These are phyloP conservation scores for Orycteropus afer DNA, from an alignment of 2,113 vertebrate genomes.

Conservation along the genomic window DNA sequence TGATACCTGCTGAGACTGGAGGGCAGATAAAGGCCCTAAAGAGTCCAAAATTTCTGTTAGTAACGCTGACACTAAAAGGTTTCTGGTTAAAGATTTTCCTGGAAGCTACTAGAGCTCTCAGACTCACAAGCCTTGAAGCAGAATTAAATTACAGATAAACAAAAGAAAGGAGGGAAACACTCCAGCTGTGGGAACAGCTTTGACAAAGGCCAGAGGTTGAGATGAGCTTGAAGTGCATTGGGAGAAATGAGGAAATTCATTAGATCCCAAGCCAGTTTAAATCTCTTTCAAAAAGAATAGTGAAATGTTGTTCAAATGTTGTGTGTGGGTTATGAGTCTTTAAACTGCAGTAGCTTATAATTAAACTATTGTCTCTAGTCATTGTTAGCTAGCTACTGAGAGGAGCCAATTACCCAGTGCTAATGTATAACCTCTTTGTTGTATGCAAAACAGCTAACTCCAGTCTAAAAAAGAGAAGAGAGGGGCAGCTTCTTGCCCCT, in stretches of 20 bases:
- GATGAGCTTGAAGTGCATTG: conserved; percentile 9
- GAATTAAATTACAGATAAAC: conserved; percentile 52
- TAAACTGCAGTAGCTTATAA: conserved; percentile 66
- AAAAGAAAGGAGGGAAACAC: conserved; percentile 14
- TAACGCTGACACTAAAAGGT: too few species aligned
- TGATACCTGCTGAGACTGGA: too few species aligned
- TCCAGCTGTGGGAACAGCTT: conserved; percentile 58
- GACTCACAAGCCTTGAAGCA: too few species aligned
- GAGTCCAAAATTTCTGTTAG: too few species aligned
- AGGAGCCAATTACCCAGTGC: conserved; percentile 65
- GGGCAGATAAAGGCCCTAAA: too few species aligned
- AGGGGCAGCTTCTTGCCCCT: conserved; percentile 45
- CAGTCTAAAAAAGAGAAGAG: conserved; percentile 46
- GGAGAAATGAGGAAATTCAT: conserved; percentile 44
- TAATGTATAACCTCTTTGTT: conserved; percentile 79
- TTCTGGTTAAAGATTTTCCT: too few species aligned
- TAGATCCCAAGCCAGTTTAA: conserved; percentile 41
- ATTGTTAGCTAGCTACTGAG: conserved; percentile 66
- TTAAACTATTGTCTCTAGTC: conserved; percentile 69
- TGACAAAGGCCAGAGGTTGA: conserved; percentile 44
- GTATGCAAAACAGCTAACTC: conserved; percentile 69
- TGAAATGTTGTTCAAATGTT: conserved; percentile 66
- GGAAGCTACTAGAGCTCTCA: too few species aligned
- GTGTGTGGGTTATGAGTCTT: conserved; percentile 62
- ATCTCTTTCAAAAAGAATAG: conserved; percentile 54